Conservation (phyloP, 2,888 invertebrate species). For the Drosophila flavopinicola region DNA sequence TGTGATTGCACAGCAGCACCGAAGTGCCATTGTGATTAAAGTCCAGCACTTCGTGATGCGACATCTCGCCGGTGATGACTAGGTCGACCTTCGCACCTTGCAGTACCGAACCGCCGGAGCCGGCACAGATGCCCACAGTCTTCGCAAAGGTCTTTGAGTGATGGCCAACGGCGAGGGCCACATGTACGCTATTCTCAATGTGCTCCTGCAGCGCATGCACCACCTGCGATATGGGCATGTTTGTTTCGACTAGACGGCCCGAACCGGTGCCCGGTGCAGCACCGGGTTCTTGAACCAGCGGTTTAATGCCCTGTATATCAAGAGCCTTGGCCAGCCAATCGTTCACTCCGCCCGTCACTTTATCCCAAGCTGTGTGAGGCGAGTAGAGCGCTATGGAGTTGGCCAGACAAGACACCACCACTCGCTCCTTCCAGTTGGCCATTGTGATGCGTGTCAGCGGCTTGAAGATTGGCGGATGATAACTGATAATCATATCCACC, state of each 20-base stretch:
- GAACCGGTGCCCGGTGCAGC: constrained; percentile 84
- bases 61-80: constrained; percentile 96
- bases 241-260: constrained; percentile 86
- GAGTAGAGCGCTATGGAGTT: constrained; percentile 95
- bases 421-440: constrained; percentile 93
- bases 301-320: constrained; percentile 62
- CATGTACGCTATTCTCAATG: constrained; percentile 88
- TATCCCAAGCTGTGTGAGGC: constrained; percentile 96
- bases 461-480: constrained; percentile 97
- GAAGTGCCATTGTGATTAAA: constrained; percentile 91
- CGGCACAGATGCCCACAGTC: constrained; percentile 94
- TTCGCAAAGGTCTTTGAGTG: constrained; percentile 85
- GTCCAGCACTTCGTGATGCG: constrained; percentile 96
- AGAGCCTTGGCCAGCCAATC: constrained; percentile 92
- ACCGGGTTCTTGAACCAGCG: constrained; percentile 64
- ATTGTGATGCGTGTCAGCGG: constrained; percentile 92
- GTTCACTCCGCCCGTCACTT: constrained; percentile 92
- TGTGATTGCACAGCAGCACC: constrained; percentile 96
- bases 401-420: constrained; percentile 91
- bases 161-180: constrained; percentile 87
- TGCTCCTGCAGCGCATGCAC: constrained; percentile 87
- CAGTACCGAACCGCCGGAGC: constrained; percentile 93
- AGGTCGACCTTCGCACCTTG: constrained; percentile 90
- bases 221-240: constrained; percentile 41
- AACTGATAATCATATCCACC: constrained; percentile 93